phyloP scores from a whole-genome alignment of 1,140 invertebrate species.

The Argopecten irradians region DNA sequence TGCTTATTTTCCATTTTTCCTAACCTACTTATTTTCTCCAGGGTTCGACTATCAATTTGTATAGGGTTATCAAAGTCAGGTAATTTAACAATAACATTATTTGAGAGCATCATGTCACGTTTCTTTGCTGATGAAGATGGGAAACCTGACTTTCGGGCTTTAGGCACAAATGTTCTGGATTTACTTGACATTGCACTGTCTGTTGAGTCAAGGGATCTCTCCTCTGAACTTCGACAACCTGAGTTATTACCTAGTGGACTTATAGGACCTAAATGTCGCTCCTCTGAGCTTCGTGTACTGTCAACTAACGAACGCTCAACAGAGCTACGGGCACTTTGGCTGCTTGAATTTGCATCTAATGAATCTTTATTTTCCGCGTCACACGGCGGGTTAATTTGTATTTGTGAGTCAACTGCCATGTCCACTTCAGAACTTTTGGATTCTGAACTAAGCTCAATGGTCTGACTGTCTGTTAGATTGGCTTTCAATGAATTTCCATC shows the following conservation, averaged over 20 bases:
- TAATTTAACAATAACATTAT: slow-evolving; percentile 58
- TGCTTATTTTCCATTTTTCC: slow-evolving; percentile 32
- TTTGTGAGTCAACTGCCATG: neutral
- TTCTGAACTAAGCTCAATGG: neutral
- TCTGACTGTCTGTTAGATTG: neutral
- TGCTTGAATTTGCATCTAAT: neutral
- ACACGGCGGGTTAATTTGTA: neutral
- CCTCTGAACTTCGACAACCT: slow-evolving; percentile 30
- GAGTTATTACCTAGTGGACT: neutral
- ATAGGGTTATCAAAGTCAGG: slow-evolving; percentile 58
- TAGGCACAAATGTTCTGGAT: slow-evolving; percentile 42
- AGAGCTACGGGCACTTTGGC: slow-evolving; percentile 13
- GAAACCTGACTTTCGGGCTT: slow-evolving; percentile 59
- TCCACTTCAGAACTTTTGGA: neutral
- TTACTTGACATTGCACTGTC: slow-evolving; percentile 32
- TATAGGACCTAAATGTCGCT: neutral
- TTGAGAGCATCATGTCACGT: slow-evolving; percentile 49
- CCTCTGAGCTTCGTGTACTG: neutral
- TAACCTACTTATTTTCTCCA: slow-evolving; percentile 47
- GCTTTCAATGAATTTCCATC: neutral
- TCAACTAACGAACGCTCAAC: neutral
- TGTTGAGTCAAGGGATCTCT: slow-evolving; percentile 31
- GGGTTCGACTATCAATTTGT: slow-evolving; percentile 44
- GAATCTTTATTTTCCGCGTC: neutral
- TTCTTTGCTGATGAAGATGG: slow-evolving; percentile 45